Evolutionary conservation across 1,140 invertebrate genomes (phyloP).

Genomic region (Achatina immaculata): DNA sequence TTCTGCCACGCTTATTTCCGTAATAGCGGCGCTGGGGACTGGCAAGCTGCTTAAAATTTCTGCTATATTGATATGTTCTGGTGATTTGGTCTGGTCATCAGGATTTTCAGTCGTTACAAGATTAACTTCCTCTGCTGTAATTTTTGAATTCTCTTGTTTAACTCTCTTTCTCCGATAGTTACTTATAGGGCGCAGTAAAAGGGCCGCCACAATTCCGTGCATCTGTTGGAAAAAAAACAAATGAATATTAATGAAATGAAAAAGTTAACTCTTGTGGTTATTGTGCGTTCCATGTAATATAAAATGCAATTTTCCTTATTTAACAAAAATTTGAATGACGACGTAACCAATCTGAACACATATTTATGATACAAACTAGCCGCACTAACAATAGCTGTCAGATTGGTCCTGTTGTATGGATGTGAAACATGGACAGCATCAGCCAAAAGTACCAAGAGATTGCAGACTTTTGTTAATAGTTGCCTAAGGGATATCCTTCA

Average conservation of each 20-base stretch:
- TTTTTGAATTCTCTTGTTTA: background rate
- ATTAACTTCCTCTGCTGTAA: background rate
- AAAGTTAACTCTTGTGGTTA: too few species aligned
- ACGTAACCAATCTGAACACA: too few species aligned
- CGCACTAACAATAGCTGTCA: too few species aligned
- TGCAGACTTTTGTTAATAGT: too few species aligned
- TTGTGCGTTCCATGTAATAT: too few species aligned
- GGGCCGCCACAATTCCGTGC: background rate
- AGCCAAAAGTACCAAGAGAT: too few species aligned
- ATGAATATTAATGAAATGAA: background rate
- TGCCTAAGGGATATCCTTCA: too few species aligned
- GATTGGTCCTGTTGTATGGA: too few species aligned
- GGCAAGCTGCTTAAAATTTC: background rate
- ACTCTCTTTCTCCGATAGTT: background rate
- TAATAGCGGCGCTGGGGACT: background rate
- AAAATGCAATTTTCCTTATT: too few species aligned
- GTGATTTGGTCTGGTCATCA: background rate
- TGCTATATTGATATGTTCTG: background rate
- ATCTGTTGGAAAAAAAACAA: background rate
- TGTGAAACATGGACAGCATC: too few species aligned
- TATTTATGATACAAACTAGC: too few species aligned
- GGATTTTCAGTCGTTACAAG: background rate
- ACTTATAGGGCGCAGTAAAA: constrained; percentile 7
- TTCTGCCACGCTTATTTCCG: background rate
- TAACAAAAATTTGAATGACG: too few species aligned